phyloP scores from a whole-genome alignment of 2,888 invertebrate genomes.

The Lasioglossum malachurum region DNA sequence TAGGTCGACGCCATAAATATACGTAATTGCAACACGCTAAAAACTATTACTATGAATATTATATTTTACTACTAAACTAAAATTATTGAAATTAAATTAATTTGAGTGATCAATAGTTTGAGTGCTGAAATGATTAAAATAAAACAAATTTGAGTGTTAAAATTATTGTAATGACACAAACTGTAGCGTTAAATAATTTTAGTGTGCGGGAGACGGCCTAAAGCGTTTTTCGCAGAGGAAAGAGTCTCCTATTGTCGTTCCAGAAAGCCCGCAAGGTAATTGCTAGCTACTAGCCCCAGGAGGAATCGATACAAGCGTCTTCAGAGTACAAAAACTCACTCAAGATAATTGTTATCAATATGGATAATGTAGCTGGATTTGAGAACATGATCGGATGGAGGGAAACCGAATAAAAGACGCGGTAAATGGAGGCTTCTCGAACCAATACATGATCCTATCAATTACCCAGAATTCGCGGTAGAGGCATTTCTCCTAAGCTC shows the following conservation, averaged over 20 bases:
- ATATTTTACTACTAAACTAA: too few relatives aligned
- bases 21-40: background rate
- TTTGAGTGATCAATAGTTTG: too few relatives aligned
- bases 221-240: background rate
- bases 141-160: too few relatives aligned
- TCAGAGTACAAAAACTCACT: constrained; percentile 47
- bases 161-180: too few relatives aligned
- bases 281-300: constrained; percentile 4
- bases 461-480: background rate
- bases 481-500: background rate
- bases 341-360: constrained; percentile 56
- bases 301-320: constrained; percentile 40
- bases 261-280: constrained; percentile 22
- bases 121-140: too few relatives aligned
- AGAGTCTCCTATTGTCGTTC: constrained; percentile 28
- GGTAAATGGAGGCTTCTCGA: background rate
- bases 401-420: background rate
- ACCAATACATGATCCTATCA: constrained; percentile 1
- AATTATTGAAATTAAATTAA: too few relatives aligned
- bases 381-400: background rate
- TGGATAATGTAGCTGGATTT: constrained; percentile 21
- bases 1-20: constrained; percentile 18
- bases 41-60: too few relatives aligned
- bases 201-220: background rate
- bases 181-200: too few relatives aligned